Conservation (phyloP, 1,140 invertebrate genomes). For the Papilio helenus region DNA sequence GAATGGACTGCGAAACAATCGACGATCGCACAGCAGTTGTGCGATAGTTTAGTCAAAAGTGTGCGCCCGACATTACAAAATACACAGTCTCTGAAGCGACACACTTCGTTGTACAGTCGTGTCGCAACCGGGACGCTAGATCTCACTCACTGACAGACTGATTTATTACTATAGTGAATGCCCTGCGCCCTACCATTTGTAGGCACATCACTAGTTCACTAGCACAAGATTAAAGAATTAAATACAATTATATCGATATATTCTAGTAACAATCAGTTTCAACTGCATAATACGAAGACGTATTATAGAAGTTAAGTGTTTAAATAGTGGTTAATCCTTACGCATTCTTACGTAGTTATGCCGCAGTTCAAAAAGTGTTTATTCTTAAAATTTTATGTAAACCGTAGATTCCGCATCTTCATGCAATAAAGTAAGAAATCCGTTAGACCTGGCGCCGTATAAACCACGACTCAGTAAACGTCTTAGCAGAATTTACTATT, state of each 20-base stretch:
- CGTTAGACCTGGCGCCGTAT: neutral
- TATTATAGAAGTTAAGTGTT: too few relatives aligned
- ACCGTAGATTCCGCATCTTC: neutral
- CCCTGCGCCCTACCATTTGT: conserved; percentile 52
- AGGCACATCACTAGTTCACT: conserved; percentile 27
- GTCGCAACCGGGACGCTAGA: conserved; percentile 51
- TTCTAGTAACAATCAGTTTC: neutral
- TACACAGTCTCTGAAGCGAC: neutral
- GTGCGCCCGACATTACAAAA: too few relatives aligned
- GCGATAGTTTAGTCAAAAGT: too few relatives aligned
- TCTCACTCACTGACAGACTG: conserved; percentile 52
- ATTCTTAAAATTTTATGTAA: neutral
- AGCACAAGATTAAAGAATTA: too few relatives aligned
- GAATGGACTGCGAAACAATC: too few relatives aligned
- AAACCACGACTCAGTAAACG: conserved; percentile 1
- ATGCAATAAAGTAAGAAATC: neutral
- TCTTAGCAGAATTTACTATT: conserved; percentile 26
- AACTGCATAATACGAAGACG: neutral
- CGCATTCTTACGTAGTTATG: too few relatives aligned
- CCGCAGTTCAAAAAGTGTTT: neutral
- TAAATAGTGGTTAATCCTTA: neutral
- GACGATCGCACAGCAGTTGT: too few relatives aligned
- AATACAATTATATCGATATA: neutral
- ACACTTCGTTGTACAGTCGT: conserved; percentile 6
- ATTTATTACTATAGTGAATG: conserved; percentile 61